Conservation (phyloP, 2,888 invertebrate species). For the Eurytoma californica region DNA sequence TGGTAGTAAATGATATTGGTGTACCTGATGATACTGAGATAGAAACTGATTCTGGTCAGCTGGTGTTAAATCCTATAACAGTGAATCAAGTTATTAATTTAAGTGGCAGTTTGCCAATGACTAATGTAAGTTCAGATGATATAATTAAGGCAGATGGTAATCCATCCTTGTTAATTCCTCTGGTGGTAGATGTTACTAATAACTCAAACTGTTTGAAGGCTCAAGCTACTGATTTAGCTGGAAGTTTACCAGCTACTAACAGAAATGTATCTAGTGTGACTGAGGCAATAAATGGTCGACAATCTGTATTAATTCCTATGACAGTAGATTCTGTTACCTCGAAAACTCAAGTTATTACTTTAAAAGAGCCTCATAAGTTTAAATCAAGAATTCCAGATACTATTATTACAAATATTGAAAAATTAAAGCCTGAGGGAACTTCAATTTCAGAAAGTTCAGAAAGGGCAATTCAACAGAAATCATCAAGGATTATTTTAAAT, state of each 20-base stretch:
- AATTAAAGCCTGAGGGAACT: background rate
- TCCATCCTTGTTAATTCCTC: slow-evolving; percentile 45
- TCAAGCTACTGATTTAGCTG: background rate
- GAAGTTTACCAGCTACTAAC: slow-evolving; percentile 30
- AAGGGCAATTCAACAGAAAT: background rate
- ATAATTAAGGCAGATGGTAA: slow-evolving; percentile 23
- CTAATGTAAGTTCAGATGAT: background rate
- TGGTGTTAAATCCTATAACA: too few relatives aligned
- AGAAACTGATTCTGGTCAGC: too few relatives aligned
- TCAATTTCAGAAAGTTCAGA: background rate
- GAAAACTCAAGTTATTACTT: slow-evolving; percentile 12
- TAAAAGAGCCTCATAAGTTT: background rate
- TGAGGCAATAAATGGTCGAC: background rate
- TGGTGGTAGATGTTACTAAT: background rate
- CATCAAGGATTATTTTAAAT: slow-evolving; percentile 34
- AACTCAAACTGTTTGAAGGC: too few relatives aligned
- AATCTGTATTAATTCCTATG: slow-evolving; percentile 33
- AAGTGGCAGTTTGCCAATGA: background rate
- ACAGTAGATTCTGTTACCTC: background rate
- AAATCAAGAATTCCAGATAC: background rate
- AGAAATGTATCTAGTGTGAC: background rate
- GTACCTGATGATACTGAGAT: background rate
- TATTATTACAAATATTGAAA: background rate
- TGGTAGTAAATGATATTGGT: background rate
- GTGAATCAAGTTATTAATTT: too few relatives aligned